Percentiles rank a stretch among this genome's conserved stretches.
Evolutionary conservation across 64 coral and sea anemone genomes (phyloP).

Genomic region (Pachyseris speciosa): DNA sequence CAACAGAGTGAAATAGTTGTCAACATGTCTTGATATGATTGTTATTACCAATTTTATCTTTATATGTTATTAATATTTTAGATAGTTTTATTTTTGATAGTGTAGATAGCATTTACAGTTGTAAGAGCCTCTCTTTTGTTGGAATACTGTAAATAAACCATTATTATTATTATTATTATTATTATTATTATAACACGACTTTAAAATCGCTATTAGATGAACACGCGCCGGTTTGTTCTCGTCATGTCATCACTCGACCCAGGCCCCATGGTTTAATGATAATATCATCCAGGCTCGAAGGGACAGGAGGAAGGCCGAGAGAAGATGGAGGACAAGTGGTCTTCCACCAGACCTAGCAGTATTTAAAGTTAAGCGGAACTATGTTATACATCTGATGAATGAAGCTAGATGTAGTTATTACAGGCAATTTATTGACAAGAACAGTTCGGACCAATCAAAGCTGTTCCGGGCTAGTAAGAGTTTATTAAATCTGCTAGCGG

Average conservation of each 20-base stretch:
- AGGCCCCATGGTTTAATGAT: constrained; percentile 9
- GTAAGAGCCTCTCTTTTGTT: too few species aligned
- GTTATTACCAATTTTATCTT: too few species aligned
- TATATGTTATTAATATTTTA: too few species aligned
- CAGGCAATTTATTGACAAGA: constrained; percentile 68
- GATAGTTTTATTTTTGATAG: too few species aligned
- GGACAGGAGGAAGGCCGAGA: constrained; percentile 53
- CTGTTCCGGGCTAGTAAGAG: constrained; percentile 51
- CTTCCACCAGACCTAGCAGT: constrained; percentile 2
- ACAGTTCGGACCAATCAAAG: constrained; percentile 60
- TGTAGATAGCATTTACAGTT: too few species aligned
- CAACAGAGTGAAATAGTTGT: too few species aligned
- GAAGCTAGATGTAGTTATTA: constrained; percentile 72
- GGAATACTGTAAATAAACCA: too few species aligned
- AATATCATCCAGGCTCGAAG: constrained; percentile 50
- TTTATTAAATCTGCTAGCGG: constrained; percentile 20
- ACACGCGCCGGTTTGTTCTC: constrained; percentile 48
- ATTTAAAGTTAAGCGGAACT: constrained; percentile 1
- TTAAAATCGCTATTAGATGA: constrained; percentile 31
- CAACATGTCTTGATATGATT: too few species aligned
- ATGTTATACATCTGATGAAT: constrained; percentile 19
- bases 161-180: too few species aligned
- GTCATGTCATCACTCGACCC: constrained; percentile 41
- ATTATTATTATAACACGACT: too few species aligned
- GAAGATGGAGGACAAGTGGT: constrained; percentile 44